Conservation (phyloP, 1,140 invertebrate species). For the Centruroides vittatus region DNA sequence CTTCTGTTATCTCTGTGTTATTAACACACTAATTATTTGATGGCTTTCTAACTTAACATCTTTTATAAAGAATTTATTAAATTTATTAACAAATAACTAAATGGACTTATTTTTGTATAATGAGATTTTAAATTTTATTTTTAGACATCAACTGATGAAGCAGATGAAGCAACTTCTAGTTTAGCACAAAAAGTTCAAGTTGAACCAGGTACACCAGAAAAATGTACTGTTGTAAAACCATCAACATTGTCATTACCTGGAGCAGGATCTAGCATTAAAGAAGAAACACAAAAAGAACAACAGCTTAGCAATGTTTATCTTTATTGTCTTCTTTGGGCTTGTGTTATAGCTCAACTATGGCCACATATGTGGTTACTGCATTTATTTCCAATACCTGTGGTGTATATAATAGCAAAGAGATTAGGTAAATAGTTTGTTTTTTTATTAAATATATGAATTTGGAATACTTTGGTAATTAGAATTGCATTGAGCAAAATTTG, state of each 20-base stretch:
- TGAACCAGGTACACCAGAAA: constrained; percentile 11
- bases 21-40: no score
- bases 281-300: constrained; percentile 14
- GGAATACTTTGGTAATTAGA: no score
- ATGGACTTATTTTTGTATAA: no score
- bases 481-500: no score
- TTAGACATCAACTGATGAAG: constrained; percentile 2
- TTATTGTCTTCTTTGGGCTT: constrained; percentile 48
- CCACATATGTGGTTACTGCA: constrained; percentile 52
- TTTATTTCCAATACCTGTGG: constrained; percentile 46
- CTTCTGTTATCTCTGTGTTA: no score
- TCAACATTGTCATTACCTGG: not conserved
- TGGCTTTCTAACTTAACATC: no score
- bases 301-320: constrained; percentile 43
- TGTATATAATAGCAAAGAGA: constrained; percentile 34
- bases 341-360: constrained; percentile 52
- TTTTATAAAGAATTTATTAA: no score
- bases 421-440: not conserved
- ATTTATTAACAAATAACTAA: no score
- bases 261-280: not conserved
- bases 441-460: no score
- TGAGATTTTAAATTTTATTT: no score
- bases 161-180: constrained; percentile 2
- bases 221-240: not conserved
- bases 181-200: constrained; percentile 13